Evolutionary conservation across 1,140 invertebrate genomes (phyloP), one percentile per base, ranked within the genome.

Genomic region (Drosophila equinoxialis): DNA sequence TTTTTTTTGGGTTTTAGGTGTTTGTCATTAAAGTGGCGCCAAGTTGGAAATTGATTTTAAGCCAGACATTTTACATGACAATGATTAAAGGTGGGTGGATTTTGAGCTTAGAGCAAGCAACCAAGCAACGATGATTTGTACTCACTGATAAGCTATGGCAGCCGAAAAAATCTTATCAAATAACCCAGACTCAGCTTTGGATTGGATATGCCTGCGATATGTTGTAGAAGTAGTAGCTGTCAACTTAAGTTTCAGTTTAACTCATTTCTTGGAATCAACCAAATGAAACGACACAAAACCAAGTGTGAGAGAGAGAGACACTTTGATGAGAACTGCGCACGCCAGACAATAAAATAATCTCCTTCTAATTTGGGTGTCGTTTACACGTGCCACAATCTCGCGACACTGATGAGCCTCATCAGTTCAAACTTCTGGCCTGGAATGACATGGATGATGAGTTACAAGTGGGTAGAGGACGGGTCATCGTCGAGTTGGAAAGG

Each of bases 341-440:
- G 63, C 26, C 69, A 70, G 58, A 74, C 79, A 81, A 86, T 86
- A 82, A 87, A 83, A 87, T 87, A 83, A 87, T 87, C 77, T 83
- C 33, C 70, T 70, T 74, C 83, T 87, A 87, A 87, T 87, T 87
- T 87, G 83, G 79, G 83, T 87, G 83, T 87, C 84, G 77, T 80
- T 87, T 87, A 87, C 83, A 89, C 79, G 79, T 89, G 84, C 84
- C 84, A 77, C 60, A 74, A 77, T 65, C 74, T 41, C 62, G 10
- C 23, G 67, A 69, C 76, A 72, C 73, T 84, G 81, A 84, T 85
- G 77, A 82, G 67, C 71, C 73, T 68, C 79, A 81, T 68, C 78
- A 75, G 61, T 59, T 64, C 17, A 51, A 48, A 51, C 45, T n/a
- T 17, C 23, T 20, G 8, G 30, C 30, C 45, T 10, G 17, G 17